These are phyloP conservation scores for Brachionus angularis DNA, from an alignment of 1,140 invertebrate genomes.

Conservation along the genomic window DNA sequence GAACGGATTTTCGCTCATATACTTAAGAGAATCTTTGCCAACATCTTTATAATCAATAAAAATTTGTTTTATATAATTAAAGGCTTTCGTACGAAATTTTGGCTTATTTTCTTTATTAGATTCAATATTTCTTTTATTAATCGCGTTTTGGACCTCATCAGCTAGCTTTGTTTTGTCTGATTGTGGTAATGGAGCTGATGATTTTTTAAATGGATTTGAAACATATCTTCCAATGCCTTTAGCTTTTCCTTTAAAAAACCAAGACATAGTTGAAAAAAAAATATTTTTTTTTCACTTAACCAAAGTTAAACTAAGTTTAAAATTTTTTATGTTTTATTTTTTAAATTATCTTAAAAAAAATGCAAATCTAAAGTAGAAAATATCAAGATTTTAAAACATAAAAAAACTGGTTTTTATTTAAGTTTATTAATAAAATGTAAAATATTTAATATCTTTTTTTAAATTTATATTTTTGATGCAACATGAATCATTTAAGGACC, in stretches of 20 bases:
- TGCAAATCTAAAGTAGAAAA: too few relatives aligned
- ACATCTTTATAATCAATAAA: conserved; percentile 26
- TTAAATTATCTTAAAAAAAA: too few relatives aligned
- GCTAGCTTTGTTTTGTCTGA: background rate
- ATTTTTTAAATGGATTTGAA: conserved; percentile 29
- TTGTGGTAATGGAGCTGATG: background rate
- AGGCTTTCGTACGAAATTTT: background rate
- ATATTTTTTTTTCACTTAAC: too few relatives aligned
- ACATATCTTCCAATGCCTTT: conserved; percentile 27
- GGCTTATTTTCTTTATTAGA: conserved; percentile 14
- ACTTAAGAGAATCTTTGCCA: conserved; percentile 25
- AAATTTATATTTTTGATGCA: too few relatives aligned
- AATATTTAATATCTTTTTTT: too few relatives aligned
- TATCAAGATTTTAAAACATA: too few relatives aligned
- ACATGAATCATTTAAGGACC: too few relatives aligned
- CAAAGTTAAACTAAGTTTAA: too few relatives aligned
- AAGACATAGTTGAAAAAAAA: too few relatives aligned
- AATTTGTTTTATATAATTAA: conserved; percentile 39
- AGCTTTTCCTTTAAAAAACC: conserved; percentile 37
- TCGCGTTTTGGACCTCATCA: conserved; percentile 19
- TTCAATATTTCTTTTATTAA: conserved; percentile 16
- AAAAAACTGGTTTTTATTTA: too few relatives aligned
- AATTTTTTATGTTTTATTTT: too few relatives aligned
- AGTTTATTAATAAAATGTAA: too few relatives aligned
- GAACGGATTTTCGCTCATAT: conserved; percentile 10